phyloP scores from a whole-genome alignment of 2,888 invertebrate species.

The Nomada goodeniana region DNA sequence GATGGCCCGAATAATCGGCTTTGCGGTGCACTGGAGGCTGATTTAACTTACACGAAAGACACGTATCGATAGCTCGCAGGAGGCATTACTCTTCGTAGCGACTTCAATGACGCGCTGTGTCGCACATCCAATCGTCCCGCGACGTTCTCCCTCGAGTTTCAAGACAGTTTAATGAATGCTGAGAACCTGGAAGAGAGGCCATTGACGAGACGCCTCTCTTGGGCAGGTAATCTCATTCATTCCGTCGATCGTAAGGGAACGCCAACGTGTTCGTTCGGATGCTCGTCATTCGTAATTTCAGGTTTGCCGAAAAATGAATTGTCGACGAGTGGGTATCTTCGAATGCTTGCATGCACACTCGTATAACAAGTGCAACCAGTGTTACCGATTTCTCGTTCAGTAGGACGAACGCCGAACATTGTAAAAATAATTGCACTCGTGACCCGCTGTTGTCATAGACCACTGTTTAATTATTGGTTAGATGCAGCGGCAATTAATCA shows the following conservation, averaged over 20 bases:
- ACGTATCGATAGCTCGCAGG: slow-evolving; percentile 62
- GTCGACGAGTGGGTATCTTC: no score
- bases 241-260: neutral
- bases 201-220: neutral
- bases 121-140: neutral
- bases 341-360: no score
- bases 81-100: slow-evolving; percentile 54
- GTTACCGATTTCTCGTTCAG: neutral
- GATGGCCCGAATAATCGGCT: slow-evolving; percentile 68
- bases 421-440: neutral
- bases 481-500: slow-evolving; percentile 34
- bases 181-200: neutral
- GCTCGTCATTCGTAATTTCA: no score
- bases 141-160: neutral
- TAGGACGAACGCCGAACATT: neutral
- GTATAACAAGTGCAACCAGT: no score
- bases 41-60: slow-evolving; percentile 58
- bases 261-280: no score
- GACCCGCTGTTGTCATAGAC: neutral
- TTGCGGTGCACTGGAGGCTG: slow-evolving; percentile 53
- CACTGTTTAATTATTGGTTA: slow-evolving; percentile 37
- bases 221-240: neutral
- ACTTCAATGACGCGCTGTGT: slow-evolving; percentile 17
- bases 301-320: no score
- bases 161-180: neutral